Percentiles rank a stretch among this genome's conserved stretches.
Evolutionary conservation across 2,113 vertebrate genomes (phyloP).

Genomic region (Tyrannus savana): DNA sequence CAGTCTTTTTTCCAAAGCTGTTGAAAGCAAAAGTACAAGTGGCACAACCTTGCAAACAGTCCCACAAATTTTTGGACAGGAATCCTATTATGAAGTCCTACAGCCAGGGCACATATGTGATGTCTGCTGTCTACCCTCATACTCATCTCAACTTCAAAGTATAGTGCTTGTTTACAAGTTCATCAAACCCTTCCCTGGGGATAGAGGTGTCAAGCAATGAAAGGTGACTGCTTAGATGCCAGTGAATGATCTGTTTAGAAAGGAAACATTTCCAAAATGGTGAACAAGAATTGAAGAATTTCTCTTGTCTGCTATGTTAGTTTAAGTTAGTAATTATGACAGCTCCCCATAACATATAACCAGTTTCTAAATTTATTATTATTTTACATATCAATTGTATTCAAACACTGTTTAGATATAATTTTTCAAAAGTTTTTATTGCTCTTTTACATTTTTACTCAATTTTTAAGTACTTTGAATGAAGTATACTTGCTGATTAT

Average conservation of each 20-base stretch:
- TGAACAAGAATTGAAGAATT: background rate
- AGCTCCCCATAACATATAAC: background rate
- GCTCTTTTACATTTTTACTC: background rate
- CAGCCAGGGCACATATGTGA: constrained; percentile 6
- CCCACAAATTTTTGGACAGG: background rate
- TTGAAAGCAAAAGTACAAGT: background rate
- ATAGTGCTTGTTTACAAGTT: constrained; percentile 59
- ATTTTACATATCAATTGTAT: background rate
- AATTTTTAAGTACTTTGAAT: background rate
- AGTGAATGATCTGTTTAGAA: constrained; percentile 28
- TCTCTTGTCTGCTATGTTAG: background rate
- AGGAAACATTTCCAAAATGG: background rate
- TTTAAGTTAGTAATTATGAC: background rate
- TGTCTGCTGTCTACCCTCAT: constrained; percentile 54
- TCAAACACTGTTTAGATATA: background rate
- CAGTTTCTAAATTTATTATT: background rate
- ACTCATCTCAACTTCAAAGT: constrained; percentile 33
- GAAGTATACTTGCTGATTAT: background rate
- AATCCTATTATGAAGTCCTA: background rate
- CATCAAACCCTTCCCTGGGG: constrained; percentile 54
- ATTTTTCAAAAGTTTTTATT: background rate
- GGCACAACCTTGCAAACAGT: background rate
- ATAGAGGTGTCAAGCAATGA: constrained; percentile 50
- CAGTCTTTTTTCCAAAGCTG: background rate
- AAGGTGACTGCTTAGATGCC: constrained; percentile 55